Base-by-base conservation (phyloP, 2,113 vertebrate genomes). In the Opisthocomus hoazin region DNA sequence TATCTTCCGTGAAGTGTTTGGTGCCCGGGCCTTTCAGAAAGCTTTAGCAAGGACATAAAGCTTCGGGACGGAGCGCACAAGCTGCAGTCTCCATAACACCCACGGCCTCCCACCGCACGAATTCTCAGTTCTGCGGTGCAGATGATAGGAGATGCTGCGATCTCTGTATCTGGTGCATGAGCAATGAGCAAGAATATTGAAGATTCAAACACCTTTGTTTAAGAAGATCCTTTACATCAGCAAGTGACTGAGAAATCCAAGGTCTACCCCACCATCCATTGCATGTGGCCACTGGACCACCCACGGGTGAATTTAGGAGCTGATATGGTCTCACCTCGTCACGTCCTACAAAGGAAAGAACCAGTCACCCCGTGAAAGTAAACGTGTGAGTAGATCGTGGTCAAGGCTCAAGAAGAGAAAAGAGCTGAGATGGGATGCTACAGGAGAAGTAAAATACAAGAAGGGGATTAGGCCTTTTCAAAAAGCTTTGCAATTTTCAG, bases 11-110 rank as follows among this genome's bases (percentile, higher is more conserved):
- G 0, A 70, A 36, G 37, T 12, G 22, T 60, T 32, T 46, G 66
- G 19, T 39, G 30, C 12, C 5, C 19, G 45, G 24, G 73, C 48
- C 66, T 77, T 81, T 86, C 30, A 63, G 61, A 74, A 77, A 81
- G 36, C 32, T 66, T n/a, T 20, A 68, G 34, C 15, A 34, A 75
- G 39, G 34, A 48, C 18, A 20, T 24, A 46, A 56, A 81, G 20
- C 27, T 37, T 57, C 2, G 6, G 36, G 48, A 71, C 0, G 1
- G 8, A 16, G 15, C 3, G 1, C 1, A 3, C 9, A 36, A 84
- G 36, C 41, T 48, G 39, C 45, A 46, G 63, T 16, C 45, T 51
- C 5, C 12, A 4, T 22, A 79, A 56, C 15, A 39, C 4, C n/a
- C 23, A n/a, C 0, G 3, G 69, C 17, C 9, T 46, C 30, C 26